Conservation (phyloP, 2,888 invertebrate species). For the Meloe dianella region DNA sequence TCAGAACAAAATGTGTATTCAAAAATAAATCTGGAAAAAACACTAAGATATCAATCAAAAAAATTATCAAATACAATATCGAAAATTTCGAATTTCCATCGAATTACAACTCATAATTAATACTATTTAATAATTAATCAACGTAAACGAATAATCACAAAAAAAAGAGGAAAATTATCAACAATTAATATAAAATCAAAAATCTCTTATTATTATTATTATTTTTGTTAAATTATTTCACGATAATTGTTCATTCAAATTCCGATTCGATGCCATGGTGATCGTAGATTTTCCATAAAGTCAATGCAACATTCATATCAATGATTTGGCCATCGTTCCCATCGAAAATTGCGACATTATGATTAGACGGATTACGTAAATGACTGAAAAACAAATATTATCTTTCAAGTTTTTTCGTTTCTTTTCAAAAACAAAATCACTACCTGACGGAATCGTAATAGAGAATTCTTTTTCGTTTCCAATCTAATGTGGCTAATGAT, state of each 20-base stretch:
- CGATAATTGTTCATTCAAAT: not conserved
- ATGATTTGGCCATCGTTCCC: constrained; percentile 42
- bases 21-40: not conserved
- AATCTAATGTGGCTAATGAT: constrained; percentile 14
- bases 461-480: constrained; percentile 24
- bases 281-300: constrained; percentile 24
- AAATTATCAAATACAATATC: not conserved
- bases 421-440: constrained; percentile 11
- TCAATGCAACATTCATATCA: constrained; percentile 34
- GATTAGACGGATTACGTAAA: constrained; percentile 42
- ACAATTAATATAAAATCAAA: too few species aligned
- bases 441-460: constrained; percentile 38
- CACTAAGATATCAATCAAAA: not conserved
- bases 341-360: constrained; percentile 38
- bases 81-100: not conserved
- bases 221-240: too few species aligned
- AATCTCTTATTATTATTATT: too few species aligned
- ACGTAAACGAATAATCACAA: not conserved
- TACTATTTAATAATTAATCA: not conserved
- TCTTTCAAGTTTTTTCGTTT: not conserved
- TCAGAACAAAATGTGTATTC: not conserved
- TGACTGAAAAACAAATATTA: constrained; percentile 34
- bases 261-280: not conserved
- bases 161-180: not conserved
- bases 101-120: not conserved